Evolutionary conservation across 2,888 invertebrate species (phyloP), one percentile per base, ranked within the genome.

Genomic region (Baronia brevicornis): DNA sequence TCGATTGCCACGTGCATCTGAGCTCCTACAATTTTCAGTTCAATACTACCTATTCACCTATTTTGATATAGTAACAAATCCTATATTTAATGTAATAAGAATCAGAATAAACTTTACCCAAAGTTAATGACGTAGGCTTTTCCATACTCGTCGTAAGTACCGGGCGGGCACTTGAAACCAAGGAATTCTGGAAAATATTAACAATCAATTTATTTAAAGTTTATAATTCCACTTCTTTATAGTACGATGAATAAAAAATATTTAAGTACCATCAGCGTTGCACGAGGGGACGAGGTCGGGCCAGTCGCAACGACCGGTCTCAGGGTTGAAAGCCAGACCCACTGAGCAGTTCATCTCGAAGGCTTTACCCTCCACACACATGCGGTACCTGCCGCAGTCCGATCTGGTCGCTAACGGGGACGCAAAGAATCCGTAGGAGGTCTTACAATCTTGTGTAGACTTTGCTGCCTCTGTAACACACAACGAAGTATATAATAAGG

Each of bases 301-400:
- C 93, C 93, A 95, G 53, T 94, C 93, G 56, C 94, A 94, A 24
- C 89, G 87, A 41, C 90, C 89, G 6, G 78, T 85, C 3, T 84
- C 86, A 11, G 87, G 80, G 62, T 90, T 90, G 77, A 89, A 93
- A 4, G 93, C 93, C 39, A 94, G 77, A 14, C 94, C 94, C 55
- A 90, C 88, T 0, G 94, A 8, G 90, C 94, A 95, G 46, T 89
- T 84, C 59, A 92, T 89, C 28, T 69, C 63, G 13, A 57, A 37
- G 13, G 69, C 54, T 2, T 82, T 73, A 4, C 94, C 94, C 5
- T 87, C 89, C 0, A 89, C 91, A 51, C 94, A 94, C 59, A 91
- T 91, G 66, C 88, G 88, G 63, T 92, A 95, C 54, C 89, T 87
- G 0, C 92, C 91, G 50, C 94, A 94, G 44, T 90, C 54, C 5